Evolutionary conservation across 2,113 vertebrate species (phyloP).

Genomic region (Anser brachyrhynchus): DNA sequence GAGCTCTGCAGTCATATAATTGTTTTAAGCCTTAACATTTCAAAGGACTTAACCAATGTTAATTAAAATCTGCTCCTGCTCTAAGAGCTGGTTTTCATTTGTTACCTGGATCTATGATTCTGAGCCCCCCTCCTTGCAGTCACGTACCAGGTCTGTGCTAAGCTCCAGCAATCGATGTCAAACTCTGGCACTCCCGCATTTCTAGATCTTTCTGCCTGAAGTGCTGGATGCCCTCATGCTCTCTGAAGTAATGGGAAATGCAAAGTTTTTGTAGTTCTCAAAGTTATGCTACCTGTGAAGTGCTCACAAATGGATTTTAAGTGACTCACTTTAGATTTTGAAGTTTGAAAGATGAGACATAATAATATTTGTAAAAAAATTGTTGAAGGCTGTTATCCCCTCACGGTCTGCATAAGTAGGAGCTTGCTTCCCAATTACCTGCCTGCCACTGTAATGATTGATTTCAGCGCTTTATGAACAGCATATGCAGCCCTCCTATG

Average conservation of each 20-base stretch:
- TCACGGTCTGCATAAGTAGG: background rate
- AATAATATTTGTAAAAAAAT: background rate
- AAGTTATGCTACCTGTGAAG: background rate
- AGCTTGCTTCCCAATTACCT: conserved; percentile 33
- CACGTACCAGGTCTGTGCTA: background rate
- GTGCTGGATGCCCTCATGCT: background rate
- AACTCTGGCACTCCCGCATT: accelerated
- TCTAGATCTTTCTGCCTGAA: background rate
- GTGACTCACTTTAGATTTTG: background rate
- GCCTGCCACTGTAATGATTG: conserved; percentile 45
- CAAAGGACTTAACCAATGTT: conserved; percentile 12
- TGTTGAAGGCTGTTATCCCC: background rate
- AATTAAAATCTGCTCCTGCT: conserved; percentile 16
- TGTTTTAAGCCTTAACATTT: conserved; percentile 34
- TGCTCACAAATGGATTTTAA: background rate
- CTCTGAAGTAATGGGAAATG: background rate
- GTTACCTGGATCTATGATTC: background rate
- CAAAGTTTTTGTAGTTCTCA: background rate
- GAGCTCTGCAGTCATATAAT: background rate
- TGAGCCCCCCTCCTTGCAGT: background rate
- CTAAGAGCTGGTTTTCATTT: background rate
- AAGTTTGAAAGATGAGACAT: background rate
- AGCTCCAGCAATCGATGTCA: background rate
- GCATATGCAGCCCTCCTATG: conserved; percentile 39
- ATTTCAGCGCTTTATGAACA: conserved; percentile 56